A percentile compares a stretch with the other conserved stretches of the same genome.
Evolutionary conservation across 2,888 invertebrate species (phyloP).

Genomic region (Uropetala carovei): DNA sequence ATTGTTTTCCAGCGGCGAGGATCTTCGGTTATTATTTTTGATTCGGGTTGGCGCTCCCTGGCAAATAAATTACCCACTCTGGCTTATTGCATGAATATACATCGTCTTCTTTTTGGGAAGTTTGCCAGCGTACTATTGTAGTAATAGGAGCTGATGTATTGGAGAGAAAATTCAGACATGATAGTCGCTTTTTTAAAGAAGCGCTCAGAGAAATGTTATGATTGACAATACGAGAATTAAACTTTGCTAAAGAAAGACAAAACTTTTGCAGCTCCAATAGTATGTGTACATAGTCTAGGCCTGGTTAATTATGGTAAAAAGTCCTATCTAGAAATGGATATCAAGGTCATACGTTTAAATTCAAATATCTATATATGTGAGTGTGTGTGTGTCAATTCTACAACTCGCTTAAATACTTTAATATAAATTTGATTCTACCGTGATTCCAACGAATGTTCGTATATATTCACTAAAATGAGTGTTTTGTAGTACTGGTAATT

Average conservation of each 20-base stretch:
- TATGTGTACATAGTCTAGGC: no score
- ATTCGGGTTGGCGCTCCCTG: background rate
- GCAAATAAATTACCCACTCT: conserved; percentile 20
- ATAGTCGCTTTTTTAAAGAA: background rate
- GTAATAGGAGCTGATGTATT: background rate
- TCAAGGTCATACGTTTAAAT: no score
- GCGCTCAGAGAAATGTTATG: background rate
- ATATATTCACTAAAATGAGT: no score
- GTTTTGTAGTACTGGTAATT: no score
- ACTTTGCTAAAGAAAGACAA: background rate
- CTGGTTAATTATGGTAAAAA: no score
- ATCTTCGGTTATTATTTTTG: conserved; percentile 25
- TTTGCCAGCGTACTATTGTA: background rate
- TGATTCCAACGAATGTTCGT: no score
- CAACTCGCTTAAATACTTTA: no score
- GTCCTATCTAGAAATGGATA: no score
- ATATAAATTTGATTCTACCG: no score
- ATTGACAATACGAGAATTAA: background rate
- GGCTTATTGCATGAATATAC: conserved; percentile 28
- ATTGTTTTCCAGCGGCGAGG: conserved; percentile 15
- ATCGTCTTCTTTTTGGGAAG: conserved; percentile 20
- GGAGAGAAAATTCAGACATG: background rate
- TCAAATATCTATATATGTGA: no score
- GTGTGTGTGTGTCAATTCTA: no score
- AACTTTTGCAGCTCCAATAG: no score